Evolutionary conservation across 2,888 invertebrate species (phyloP).

Genomic region (Callimorpha dominula): DNA sequence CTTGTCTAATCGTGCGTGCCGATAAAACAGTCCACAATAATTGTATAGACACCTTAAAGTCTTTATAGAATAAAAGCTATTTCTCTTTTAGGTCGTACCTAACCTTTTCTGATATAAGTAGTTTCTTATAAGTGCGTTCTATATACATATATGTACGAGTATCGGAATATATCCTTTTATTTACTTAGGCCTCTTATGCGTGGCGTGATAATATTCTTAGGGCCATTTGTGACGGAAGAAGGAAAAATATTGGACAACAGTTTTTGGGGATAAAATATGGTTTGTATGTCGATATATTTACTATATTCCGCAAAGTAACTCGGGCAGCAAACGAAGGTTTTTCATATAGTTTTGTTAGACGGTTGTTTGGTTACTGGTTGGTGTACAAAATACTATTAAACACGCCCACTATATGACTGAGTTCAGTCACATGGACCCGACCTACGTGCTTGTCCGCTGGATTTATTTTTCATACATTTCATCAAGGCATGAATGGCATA

Average conservation of each 20-base stretch:
- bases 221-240: slow-evolving; percentile 30
- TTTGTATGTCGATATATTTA: slow-evolving; percentile 30
- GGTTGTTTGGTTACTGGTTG: not conserved
- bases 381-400: not conserved
- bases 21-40: not conserved
- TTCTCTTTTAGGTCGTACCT: slow-evolving; percentile 48
- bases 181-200: slow-evolving; percentile 49
- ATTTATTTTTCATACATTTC: too few species aligned
- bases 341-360: not conserved
- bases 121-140: slow-evolving; percentile 43
- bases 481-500: too few species aligned
- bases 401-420: too few species aligned
- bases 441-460: too few species aligned
- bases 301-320: slow-evolving; percentile 9
- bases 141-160: slow-evolving; percentile 31
- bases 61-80: slow-evolving; percentile 61
- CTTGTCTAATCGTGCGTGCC: not conserved
- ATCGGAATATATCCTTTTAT: slow-evolving; percentile 41
- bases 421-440: too few species aligned
- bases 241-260: slow-evolving; percentile 28
- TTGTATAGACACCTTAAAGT: slow-evolving; percentile 10
- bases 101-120: slow-evolving; percentile 26
- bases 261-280: slow-evolving; percentile 22
- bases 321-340: not conserved
- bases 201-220: slow-evolving; percentile 50